These are phyloP conservation scores for Drosophila acutilabella DNA, from an alignment of 2,888 invertebrate genomes.

Conservation along the genomic window DNA sequence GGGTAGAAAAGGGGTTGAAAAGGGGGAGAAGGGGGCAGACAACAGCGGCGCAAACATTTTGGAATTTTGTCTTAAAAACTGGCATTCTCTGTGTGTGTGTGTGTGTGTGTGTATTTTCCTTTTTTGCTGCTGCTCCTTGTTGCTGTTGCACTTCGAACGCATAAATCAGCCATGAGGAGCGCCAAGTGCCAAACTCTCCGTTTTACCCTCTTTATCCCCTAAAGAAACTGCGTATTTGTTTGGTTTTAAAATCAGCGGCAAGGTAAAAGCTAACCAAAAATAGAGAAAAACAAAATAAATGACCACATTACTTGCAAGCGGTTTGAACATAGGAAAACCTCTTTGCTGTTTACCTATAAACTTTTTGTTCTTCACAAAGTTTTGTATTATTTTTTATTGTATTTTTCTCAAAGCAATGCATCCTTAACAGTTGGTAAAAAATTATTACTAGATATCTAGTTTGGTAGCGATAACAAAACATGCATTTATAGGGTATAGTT, in stretches of 20 bases:
- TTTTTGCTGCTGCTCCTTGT: constrained; percentile 25
- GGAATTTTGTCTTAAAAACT: constrained; percentile 48
- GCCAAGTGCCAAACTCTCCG: constrained; percentile 48
- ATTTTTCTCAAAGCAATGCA: constrained; percentile 61
- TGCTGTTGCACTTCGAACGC: constrained; percentile 59
- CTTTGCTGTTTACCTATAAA: constrained; percentile 37
- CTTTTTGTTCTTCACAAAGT: constrained; percentile 60
- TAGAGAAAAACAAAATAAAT: constrained; percentile 24
- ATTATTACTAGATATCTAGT: constrained; percentile 1
- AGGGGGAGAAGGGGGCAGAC: constrained; percentile 1
- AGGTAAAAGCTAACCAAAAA: constrained; percentile 23
- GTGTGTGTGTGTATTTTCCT: neutral
- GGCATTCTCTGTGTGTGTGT: constrained; percentile 4
- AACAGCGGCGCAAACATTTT: constrained; percentile 48
- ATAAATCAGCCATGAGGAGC: constrained; percentile 71
- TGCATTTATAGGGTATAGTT: constrained; percentile 29
- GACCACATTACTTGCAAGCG: constrained; percentile 45
- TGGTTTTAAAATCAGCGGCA: constrained; percentile 51
- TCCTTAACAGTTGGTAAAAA: constrained; percentile 46
- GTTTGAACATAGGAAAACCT: constrained; percentile 13
- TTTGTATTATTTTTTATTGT: constrained; percentile 65
- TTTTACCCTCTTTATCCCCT: neutral
- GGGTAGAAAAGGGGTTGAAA: constrained; percentile 19
- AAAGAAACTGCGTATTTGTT: constrained; percentile 46
- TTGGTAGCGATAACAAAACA: neutral